These are phyloP conservation scores for Solenopsis invicta DNA, from an alignment of 1,140 invertebrate genomes.

Conservation along the genomic window DNA sequence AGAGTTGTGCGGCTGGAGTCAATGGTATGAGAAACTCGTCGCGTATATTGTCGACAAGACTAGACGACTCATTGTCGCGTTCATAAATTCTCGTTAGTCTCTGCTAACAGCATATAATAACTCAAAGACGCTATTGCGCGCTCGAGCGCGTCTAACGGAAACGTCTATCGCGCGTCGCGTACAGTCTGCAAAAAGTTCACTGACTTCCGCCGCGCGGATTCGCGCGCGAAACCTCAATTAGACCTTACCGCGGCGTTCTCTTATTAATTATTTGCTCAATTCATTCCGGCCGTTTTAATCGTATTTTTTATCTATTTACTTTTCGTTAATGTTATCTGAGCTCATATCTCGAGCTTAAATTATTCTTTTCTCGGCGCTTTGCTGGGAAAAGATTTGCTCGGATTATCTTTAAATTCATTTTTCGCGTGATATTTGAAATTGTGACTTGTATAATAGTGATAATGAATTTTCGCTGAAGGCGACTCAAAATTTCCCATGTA, in stretches of 20 bases:
- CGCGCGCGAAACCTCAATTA: background rate
- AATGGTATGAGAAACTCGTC: slow-evolving; percentile 24
- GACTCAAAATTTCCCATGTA: slow-evolving; percentile 6
- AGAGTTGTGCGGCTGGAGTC: slow-evolving; percentile 5
- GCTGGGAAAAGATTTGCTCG: background rate
- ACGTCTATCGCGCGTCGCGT: slow-evolving; percentile 39
- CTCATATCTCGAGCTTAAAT: background rate
- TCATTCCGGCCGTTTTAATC: background rate
- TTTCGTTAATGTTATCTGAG: background rate
- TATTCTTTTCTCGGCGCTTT: no score
- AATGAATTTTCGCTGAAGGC: slow-evolving; percentile 20
- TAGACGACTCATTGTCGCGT: slow-evolving; percentile 54
- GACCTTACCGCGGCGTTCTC: background rate
- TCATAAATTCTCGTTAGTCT: slow-evolving; percentile 69
- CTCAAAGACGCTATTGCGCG: slow-evolving; percentile 43
- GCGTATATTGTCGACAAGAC: slow-evolving; percentile 14
- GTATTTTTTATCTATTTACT: background rate
- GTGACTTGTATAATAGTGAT: background rate
- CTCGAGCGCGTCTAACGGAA: slow-evolving; percentile 55
- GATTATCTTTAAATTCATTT: slow-evolving; percentile 11
- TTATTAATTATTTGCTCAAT: background rate
- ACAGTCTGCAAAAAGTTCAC: slow-evolving; percentile 51
- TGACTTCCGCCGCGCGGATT: slow-evolving; percentile 20
- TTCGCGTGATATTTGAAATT: background rate
- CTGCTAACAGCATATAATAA: slow-evolving; percentile 1